Evolutionary conservation across 2,797 vertebrate species (phyloP).

Genomic region (Megaceryle alcyon): DNA sequence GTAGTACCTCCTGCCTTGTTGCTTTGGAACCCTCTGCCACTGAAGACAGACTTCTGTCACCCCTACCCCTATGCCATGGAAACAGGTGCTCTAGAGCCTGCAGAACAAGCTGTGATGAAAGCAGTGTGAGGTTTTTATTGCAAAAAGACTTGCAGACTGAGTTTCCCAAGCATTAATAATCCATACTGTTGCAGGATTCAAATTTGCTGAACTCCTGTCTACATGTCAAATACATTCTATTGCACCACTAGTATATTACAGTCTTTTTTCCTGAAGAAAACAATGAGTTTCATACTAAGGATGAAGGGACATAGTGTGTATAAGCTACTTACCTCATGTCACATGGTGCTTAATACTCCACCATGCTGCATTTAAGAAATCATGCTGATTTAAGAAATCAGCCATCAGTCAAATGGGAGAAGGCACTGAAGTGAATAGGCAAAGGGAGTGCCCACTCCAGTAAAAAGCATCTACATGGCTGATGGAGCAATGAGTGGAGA

Average conservation of each 20-base stretch:
- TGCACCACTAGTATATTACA: not conserved
- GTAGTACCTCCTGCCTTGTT: not conserved
- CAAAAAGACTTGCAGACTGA: not conserved
- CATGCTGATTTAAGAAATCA: not conserved
- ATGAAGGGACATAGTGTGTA: rapidly evolving
- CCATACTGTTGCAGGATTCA: not conserved
- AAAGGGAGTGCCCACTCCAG: not conserved
- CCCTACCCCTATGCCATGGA: not conserved
- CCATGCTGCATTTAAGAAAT: not conserved
- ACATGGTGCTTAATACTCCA: not conserved
- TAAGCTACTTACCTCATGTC: not conserved
- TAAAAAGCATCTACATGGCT: not conserved
- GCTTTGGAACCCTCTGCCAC: not conserved
- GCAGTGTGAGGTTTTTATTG: not conserved
- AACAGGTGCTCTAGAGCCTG: not conserved
- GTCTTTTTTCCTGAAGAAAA: not conserved
- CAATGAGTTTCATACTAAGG: not conserved
- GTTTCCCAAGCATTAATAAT: not conserved
- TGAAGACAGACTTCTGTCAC: not conserved
- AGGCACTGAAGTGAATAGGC: not conserved
- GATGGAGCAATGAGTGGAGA: not conserved
- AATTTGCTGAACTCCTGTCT: not conserved
- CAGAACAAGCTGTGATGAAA: not conserved
- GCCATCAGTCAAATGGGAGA: not conserved
- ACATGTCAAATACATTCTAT: not conserved